phyloP scores from a whole-genome alignment of 2,888 invertebrate genomes.

The Callimorpha dominula region DNA sequence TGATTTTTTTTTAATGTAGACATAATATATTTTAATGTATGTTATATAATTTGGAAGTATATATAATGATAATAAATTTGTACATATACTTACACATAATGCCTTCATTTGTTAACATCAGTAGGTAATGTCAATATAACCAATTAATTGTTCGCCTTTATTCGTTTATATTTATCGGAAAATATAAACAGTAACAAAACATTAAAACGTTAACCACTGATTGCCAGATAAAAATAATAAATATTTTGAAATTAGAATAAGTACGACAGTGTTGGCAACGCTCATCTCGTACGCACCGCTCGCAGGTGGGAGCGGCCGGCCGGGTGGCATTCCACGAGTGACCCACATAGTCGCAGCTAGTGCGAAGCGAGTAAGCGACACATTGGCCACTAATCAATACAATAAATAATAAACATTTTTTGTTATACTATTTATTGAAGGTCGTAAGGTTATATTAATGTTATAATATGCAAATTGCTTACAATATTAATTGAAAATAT shows the following conservation, averaged over 20 bases:
- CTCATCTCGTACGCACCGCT: conserved; percentile 57
- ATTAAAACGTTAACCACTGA: background rate
- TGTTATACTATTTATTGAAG: background rate
- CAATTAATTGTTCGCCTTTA: background rate
- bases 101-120: background rate
- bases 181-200: background rate
- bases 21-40: background rate
- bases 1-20: background rate
- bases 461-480: too few species aligned
- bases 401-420: background rate
- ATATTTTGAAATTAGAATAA: conserved; percentile 46
- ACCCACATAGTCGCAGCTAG: conserved; percentile 76
- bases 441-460: too few species aligned
- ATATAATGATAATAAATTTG: background rate
- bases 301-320: conserved; percentile 82
- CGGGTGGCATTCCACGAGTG: conserved; percentile 80
- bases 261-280: conserved; percentile 48
- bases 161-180: background rate
- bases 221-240: conserved; percentile 13
- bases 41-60: background rate
- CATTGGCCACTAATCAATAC: conserved; percentile 38
- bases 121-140: background rate
- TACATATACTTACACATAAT: background rate
- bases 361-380: conserved; percentile 42
- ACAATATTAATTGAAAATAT: too few species aligned